Evolutionary conservation across 2,113 vertebrate species (phyloP).

Genomic region (Paraplagusia blochii): DNA sequence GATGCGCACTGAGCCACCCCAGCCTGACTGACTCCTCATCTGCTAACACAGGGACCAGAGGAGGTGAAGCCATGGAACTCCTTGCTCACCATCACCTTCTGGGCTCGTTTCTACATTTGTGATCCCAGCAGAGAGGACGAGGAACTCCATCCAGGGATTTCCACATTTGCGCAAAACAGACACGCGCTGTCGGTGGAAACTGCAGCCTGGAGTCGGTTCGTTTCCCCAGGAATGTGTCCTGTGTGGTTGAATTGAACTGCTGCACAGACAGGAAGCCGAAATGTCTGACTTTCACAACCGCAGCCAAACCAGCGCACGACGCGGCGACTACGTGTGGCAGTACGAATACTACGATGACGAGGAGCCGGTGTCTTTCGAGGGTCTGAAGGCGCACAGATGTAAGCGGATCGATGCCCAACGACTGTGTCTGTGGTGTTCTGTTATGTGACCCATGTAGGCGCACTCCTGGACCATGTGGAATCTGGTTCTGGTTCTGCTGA

Average conservation of each 20-base stretch:
- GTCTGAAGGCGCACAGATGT: constrained; percentile 93
- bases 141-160: neutral
- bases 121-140: neutral
- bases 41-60: neutral
- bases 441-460: too few species aligned
- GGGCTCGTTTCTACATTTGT: too few species aligned
- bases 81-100: neutral
- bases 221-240: too few species aligned
- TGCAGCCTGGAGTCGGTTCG: too few species aligned
- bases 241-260: too few species aligned
- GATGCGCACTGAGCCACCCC: neutral
- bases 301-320: constrained; percentile 76
- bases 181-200: too few species aligned
- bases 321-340: constrained; percentile 90
- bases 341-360: constrained; percentile 94
- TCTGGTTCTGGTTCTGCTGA: too few species aligned
- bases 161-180: too few species aligned
- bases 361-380: constrained; percentile 91
- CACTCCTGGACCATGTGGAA: too few species aligned
- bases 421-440: too few species aligned
- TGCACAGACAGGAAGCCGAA: constrained; percentile 16
- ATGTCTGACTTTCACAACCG: constrained; percentile 80
- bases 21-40: too few species aligned
- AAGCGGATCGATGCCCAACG: constrained; percentile 5
- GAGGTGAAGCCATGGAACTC: constrained; percentile 25